A percentile compares a stretch with the other conserved stretches of the same genome.
phyloP scores from a whole-genome alignment of 1,140 invertebrate species.

The Lerema accius region DNA sequence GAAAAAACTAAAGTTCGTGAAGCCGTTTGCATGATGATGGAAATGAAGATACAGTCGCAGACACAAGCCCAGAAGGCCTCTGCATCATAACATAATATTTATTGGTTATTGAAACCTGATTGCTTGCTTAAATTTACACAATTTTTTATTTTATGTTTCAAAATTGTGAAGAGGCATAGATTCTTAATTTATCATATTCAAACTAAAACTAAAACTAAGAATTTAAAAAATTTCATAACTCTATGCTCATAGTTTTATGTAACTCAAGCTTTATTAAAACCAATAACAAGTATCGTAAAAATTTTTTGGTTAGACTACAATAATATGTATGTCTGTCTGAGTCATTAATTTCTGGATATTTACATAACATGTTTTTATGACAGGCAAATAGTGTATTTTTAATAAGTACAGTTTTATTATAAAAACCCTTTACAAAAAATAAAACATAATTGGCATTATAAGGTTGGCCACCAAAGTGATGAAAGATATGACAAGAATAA shows the following conservation, averaged over 20 bases:
- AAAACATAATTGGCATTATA: too few relatives aligned
- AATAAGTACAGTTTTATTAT: too few relatives aligned
- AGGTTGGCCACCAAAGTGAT: too few relatives aligned
- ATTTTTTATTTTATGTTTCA: constrained; percentile 29
- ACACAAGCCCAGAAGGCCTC: constrained; percentile 62
- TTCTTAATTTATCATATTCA: background rate
- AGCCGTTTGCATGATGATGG: constrained; percentile 88
- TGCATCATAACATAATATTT: constrained; percentile 64
- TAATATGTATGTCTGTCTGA: background rate
- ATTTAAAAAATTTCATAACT: too few relatives aligned
- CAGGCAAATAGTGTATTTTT: background rate
- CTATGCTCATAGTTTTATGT: background rate
- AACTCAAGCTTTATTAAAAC: background rate
- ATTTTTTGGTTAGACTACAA: background rate
- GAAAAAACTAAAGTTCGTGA: constrained; percentile 94
- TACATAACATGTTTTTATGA: background rate
- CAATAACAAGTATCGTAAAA: background rate
- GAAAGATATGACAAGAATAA: too few relatives aligned
- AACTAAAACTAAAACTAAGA: background rate
- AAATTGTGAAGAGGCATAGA: too few relatives aligned
- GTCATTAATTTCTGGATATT: background rate
- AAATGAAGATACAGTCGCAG: constrained; percentile 85
- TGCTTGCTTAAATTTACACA: constrained; percentile 29
- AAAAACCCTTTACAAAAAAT: too few relatives aligned
- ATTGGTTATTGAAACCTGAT: constrained; percentile 7